A percentile compares a stretch with the other conserved stretches of the same genome.
Conservation (phyloP, 2,113 vertebrate genomes). For the Cranoglanis bouderius region DNA sequence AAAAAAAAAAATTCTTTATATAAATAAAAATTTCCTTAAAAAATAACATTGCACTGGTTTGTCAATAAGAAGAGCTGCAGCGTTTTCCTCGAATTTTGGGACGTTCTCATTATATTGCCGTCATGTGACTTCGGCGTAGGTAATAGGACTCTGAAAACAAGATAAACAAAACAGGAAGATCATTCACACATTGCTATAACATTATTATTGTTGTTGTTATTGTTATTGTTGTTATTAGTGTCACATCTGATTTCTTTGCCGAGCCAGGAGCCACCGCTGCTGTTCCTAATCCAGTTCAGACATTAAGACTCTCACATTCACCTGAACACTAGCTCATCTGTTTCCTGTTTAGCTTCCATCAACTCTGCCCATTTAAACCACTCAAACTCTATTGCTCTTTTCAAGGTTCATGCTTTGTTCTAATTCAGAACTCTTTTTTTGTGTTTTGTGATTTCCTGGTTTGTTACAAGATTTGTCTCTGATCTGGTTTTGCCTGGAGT, state of each 20-base stretch:
- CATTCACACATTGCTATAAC: background rate
- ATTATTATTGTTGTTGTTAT: background rate
- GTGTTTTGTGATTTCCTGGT: background rate
- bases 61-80: slow-evolving; percentile 78
- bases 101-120: slow-evolving; percentile 65
- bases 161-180: background rate
- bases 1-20: slow-evolving; percentile 28
- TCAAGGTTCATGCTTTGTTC: background rate
- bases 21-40: too few species aligned
- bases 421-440: background rate
- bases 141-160: slow-evolving; percentile 80
- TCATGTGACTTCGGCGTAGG: slow-evolving; percentile 92
- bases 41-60: slow-evolving; percentile 64
- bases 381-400: background rate
- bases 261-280: background rate
- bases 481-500: background rate
- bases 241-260: background rate
- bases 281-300: background rate
- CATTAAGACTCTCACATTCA: background rate
- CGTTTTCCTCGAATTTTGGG: slow-evolving; percentile 76
- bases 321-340: background rate
- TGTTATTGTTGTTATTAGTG: background rate
- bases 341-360: background rate
- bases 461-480: background rate
- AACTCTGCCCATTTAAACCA: background rate